Conservation (phyloP, 2,888 invertebrate species). For the Pheosia tremula region DNA sequence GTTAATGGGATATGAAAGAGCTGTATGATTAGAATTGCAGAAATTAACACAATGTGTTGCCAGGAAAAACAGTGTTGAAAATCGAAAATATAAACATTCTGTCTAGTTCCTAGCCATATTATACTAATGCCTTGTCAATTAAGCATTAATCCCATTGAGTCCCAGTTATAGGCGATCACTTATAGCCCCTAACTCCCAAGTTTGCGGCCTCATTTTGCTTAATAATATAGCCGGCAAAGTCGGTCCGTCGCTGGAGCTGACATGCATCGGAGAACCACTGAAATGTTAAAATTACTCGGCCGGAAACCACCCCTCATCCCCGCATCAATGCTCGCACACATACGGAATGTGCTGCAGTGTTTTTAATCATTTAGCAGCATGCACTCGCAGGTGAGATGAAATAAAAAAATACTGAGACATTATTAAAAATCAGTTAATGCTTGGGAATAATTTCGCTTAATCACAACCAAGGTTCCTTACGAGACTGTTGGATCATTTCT, state of each 20-base stretch:
- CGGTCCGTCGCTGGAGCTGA: slow-evolving; percentile 32
- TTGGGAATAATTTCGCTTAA: not conserved
- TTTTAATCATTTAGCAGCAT: slow-evolving; percentile 7
- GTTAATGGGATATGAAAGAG: too few relatives aligned
- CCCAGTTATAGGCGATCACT: not conserved
- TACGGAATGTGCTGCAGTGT: slow-evolving; percentile 12
- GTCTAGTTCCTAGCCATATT: too few relatives aligned
- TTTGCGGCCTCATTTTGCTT: slow-evolving; percentile 31
- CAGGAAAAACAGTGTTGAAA: too few relatives aligned
- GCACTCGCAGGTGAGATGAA: not conserved
- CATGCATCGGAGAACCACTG: slow-evolving; percentile 32
- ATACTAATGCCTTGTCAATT: too few relatives aligned
- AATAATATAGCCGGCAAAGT: slow-evolving; percentile 33
- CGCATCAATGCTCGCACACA: slow-evolving; percentile 15
- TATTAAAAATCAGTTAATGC: not conserved
- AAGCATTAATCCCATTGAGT: too few relatives aligned
- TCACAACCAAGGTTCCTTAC: not conserved
- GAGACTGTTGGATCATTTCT: not conserved
- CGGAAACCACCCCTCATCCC: slow-evolving; percentile 10
- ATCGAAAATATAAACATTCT: too few relatives aligned
- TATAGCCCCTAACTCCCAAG: not conserved
- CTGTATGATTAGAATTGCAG: too few relatives aligned
- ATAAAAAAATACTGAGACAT: not conserved
- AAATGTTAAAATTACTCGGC: slow-evolving; percentile 30
- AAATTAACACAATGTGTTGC: too few relatives aligned